Conservation (phyloP, 1,140 invertebrate genomes). For the Hirudo medicinalis region DNA sequence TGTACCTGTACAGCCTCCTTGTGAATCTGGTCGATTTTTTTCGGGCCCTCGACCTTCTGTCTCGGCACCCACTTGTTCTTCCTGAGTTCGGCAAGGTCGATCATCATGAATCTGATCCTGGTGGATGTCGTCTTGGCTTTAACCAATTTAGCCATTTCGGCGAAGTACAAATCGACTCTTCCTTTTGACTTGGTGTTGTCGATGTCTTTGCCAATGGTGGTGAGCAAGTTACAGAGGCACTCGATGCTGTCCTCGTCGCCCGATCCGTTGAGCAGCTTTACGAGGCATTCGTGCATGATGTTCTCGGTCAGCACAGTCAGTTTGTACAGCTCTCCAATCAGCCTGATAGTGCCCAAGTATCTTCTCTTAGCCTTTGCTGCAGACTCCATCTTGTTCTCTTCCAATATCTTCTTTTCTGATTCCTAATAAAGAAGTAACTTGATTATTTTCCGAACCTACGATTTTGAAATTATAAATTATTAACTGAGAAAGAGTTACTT, state of each 20-base stretch:
- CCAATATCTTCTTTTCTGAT: constrained; percentile 24
- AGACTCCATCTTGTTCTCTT: constrained; percentile 48
- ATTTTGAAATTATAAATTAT: no score
- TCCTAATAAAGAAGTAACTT: neutral
- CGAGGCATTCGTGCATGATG: constrained; percentile 77
- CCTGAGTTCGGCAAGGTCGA: constrained; percentile 81
- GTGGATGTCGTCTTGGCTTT: constrained; percentile 43
- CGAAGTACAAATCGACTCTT: neutral
- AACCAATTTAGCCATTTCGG: constrained; percentile 16
- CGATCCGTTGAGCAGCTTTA: constrained; percentile 55
- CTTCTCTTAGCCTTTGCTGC: constrained; percentile 61
- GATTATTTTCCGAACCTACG: no score
- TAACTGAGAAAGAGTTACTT: no score
- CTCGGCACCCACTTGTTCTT: constrained; percentile 62
- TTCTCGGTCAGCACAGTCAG: constrained; percentile 71
- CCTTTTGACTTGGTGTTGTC: constrained; percentile 41
- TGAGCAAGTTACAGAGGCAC: constrained; percentile 76
- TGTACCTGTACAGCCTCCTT: constrained; percentile 63
- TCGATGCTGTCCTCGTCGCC: constrained; percentile 77
- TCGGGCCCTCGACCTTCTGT: constrained; percentile 63
- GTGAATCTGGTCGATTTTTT: constrained; percentile 84
- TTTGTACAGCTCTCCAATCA: constrained; percentile 83
- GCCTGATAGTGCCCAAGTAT: constrained; percentile 71
- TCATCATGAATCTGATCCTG: constrained; percentile 76
- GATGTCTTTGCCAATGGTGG: constrained; percentile 76